phyloP scores from a whole-genome alignment of 2,888 invertebrate genomes.

The Lacanobia wlatinum region DNA sequence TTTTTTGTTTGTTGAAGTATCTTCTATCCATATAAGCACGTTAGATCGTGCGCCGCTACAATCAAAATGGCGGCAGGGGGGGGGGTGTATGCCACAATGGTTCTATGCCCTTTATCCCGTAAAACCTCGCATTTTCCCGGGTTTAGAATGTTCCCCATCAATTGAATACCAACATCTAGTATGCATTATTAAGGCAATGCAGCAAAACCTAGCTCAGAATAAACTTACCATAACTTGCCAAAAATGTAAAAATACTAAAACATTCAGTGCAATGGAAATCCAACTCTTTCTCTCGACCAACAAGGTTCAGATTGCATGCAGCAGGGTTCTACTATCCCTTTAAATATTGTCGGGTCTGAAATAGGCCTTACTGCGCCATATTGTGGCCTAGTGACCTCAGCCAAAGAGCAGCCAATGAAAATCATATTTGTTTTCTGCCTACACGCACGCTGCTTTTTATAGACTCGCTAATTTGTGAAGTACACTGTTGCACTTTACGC shows the following conservation, averaged over 20 bases:
- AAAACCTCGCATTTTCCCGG: too few species aligned
- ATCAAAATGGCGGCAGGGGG: too few species aligned
- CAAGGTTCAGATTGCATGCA: not conserved
- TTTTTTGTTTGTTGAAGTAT: too few species aligned
- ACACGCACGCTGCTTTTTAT: conserved; percentile 58
- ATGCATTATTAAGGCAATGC: not conserved
- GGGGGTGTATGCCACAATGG: too few species aligned
- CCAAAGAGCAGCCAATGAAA: conserved; percentile 56
- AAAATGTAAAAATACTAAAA: conserved; percentile 12
- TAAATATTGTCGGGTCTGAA: conserved; percentile 47
- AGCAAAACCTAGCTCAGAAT: conserved; percentile 5
- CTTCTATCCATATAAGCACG: too few species aligned
- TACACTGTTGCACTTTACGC: conserved; percentile 33
- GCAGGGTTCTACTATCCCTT: conserved; percentile 12
- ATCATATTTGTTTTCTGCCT: conserved; percentile 56
- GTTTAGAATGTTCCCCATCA: too few species aligned
- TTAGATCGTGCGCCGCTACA: too few species aligned
- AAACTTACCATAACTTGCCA: conserved; percentile 12
- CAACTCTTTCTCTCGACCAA: fast-evolving
- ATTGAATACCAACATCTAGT: too few species aligned
- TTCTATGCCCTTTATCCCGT: too few species aligned
- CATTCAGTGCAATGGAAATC: not conserved
- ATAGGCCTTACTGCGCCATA: conserved; percentile 63
- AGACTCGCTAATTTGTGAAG: conserved; percentile 62
- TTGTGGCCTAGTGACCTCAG: conserved; percentile 65